A percentile compares a stretch with the other conserved stretches of the same genome.
Conservation (phyloP, 2,113 vertebrate species). For the Hirundichthys speculiger region DNA sequence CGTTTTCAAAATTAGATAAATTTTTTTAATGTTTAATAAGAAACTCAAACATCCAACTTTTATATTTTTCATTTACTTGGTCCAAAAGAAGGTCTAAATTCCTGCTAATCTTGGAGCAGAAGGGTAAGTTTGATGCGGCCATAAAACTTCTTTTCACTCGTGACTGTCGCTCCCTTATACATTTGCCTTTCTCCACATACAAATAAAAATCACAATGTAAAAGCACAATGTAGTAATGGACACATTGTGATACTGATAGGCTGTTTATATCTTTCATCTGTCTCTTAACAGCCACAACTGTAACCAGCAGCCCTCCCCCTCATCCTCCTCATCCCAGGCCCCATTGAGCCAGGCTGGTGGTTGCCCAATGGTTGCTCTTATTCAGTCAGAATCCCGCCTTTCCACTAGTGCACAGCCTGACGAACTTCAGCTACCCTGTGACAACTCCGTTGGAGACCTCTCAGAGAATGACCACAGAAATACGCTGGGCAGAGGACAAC, state of each 20-base stretch:
- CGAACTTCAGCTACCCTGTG: not conserved
- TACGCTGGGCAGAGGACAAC: slow-evolving; percentile 30
- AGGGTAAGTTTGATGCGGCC: too few relatives aligned
- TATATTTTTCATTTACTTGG: too few relatives aligned
- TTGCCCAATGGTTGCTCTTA: slow-evolving; percentile 38
- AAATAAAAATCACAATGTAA: too few relatives aligned
- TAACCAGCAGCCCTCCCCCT: slow-evolving; percentile 72
- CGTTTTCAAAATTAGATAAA: too few relatives aligned
- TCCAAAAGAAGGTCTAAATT: too few relatives aligned
- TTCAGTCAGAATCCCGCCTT: slow-evolving; percentile 49
- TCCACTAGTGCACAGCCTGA: slow-evolving; percentile 38
- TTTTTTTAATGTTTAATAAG: too few relatives aligned
- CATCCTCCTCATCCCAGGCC: slow-evolving; percentile 60
- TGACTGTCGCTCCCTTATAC: too few relatives aligned
- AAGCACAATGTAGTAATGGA: too few relatives aligned
- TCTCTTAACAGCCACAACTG: slow-evolving; percentile 34
- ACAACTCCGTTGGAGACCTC: slow-evolving; percentile 20
- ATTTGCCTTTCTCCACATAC: too few relatives aligned
- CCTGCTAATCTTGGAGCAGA: too few relatives aligned
- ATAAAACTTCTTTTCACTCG: too few relatives aligned
- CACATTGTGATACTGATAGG: not conserved
- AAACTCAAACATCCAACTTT: too few relatives aligned
- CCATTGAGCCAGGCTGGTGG: slow-evolving; percentile 49
- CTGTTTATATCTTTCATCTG: slow-evolving; percentile 3
- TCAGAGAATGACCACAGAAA: slow-evolving; percentile 29